A percentile compares a stretch with the other conserved stretches of the same genome.
phyloP scores from a whole-genome alignment of 2,113 vertebrate species.

The Regulus satrapa region DNA sequence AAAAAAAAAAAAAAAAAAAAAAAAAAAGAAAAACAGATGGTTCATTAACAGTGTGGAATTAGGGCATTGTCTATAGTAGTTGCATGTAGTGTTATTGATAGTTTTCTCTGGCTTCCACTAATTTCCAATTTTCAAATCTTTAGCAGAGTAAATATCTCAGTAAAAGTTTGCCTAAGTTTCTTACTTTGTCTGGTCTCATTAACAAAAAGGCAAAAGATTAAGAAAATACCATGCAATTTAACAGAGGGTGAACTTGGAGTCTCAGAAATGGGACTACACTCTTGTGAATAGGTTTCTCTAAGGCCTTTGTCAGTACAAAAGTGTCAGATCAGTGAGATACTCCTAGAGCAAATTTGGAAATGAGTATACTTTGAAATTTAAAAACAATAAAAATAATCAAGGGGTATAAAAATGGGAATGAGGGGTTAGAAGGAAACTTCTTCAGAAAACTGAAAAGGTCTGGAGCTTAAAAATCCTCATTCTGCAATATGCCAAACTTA shows the following conservation, averaged over 20 bases:
- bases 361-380: background rate
- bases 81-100: background rate
- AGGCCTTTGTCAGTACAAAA: background rate
- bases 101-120: background rate
- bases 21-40: background rate
- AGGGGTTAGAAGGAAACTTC: background rate
- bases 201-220: background rate
- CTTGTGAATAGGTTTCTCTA: background rate
- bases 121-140: background rate
- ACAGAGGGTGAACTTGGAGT: background rate
- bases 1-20: background rate
- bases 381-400: background rate
- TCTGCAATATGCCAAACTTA: background rate
- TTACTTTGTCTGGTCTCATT: background rate
- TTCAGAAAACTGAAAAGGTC: background rate
- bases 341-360: background rate
- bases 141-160: background rate
- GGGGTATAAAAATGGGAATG: background rate
- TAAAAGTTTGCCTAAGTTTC: background rate
- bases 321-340: background rate
- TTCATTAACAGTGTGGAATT: background rate
- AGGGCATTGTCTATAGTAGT: background rate
- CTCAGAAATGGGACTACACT: background rate
- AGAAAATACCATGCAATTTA: background rate
- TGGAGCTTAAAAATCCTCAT: background rate